Base-by-base conservation (phyloP, 2,113 vertebrate genomes). In the Lota lota region DNA sequence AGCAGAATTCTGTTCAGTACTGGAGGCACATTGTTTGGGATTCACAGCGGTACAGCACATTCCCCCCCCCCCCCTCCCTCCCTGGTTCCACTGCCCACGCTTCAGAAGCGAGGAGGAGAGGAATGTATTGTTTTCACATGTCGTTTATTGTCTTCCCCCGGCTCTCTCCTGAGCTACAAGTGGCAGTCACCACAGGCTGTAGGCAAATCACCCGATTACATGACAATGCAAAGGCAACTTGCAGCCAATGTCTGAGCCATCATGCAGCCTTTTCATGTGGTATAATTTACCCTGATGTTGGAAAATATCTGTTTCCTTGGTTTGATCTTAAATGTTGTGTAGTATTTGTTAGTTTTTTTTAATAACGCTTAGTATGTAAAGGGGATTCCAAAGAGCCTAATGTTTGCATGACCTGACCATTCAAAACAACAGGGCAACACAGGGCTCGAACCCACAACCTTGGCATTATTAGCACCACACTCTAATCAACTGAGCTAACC, bases 21-120 rank as follows among this genome's bases (percentile, higher is more conserved):
- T 90, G 83, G 40, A 82, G 75, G 63, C 64, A 84, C 85, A 89
- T 83, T 91, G 85, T 88, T 70, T 83, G 72, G 70, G 70, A 62
- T 84, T 81, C 79, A 67, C 74, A 84, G 79, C 66, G 65, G 68
- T 53, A 1, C 79, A 81, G 83, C 81, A 87, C 79, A 87, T 89
- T 87, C 82, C 60, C 67, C 58, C 68, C 79, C 85, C 83, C 61
- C 67, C 60, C 68, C 77, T 83, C 72, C 80, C 81, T 58, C 24
- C 83, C 66, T 79, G 56, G 28, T 18, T 79, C 75, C 67, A 69
- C 77, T 75, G 66, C 89, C 89, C 87, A 90, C 90, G 64, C 75
- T 79, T 20, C 20, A 22, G 59, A 73, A 77, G 81, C 14, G n/a
- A 77, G n/a, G 69, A 75, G 77, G 64, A 79, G 76, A 79, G 85